Base-by-base conservation (phyloP, 1,140 invertebrate species). In the Branchinecta lynchi region DNA sequence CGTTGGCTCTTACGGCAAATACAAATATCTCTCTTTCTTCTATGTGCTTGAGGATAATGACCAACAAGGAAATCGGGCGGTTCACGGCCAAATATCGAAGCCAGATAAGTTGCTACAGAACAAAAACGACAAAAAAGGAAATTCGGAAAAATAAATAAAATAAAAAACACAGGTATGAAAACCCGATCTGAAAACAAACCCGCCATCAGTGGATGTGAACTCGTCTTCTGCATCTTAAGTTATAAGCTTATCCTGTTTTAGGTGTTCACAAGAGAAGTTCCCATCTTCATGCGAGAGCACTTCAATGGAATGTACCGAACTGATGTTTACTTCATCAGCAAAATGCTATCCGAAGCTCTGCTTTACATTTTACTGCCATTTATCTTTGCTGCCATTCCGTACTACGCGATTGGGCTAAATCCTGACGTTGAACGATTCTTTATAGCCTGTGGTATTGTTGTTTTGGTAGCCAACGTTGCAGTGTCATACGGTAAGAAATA, bases 251-350 rank as follows among this genome's bases (percentile, higher is more conserved):
- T 5, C 32, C 74, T 72, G 68, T 79, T 81, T 32, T 75, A 96
- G 93, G 89, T 93, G 0, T 96, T 98, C 77, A 94, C 91, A 75
- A 82, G 86, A 0, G 94, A 98, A 78, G 78, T 96, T 10, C 90
- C 92, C 0, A 86, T 98, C 68, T 96, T 97, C 78, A 81, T 96
- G 71, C 80, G 93, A 43, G 94, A 97, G 79, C 88, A 96, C 76
- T 85, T 86, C 68, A 92, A 90, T 74, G 92, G 93, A 43, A 88
- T 97, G 82, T 98, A 98, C 76, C 82, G 93, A 60, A 89, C 89
- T 0, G 93, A 95, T 74, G 86, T 93, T 0, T 98, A 97, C 77
- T 98, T 96, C 79, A 77, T 97, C 12, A 87, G 89, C 69, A 98
- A 96, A 80, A 92, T 89, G 0, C 74, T 96, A 32, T 89, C 92